Evolutionary conservation across 2,888 invertebrate species (phyloP).

Genomic region (Polydesmus complanatus): DNA sequence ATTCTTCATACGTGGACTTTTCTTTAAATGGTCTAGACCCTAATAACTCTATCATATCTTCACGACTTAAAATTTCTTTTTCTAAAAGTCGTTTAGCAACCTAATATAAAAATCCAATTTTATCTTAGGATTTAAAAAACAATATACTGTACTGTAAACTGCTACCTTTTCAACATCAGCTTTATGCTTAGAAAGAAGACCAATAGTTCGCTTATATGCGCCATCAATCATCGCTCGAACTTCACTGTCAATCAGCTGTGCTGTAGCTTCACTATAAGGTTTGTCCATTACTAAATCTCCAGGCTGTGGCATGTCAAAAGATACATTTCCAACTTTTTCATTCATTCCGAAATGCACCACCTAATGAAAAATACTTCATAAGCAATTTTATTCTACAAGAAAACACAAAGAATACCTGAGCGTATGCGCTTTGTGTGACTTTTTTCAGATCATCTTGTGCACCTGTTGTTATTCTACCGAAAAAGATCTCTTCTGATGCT

Average conservation of each 20-base stretch:
- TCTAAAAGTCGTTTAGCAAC: constrained; percentile 17
- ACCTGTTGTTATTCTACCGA: constrained; percentile 88
- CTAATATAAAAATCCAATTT: constrained; percentile 6
- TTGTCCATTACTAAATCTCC: constrained; percentile 89
- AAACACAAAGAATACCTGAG: constrained; percentile 49
- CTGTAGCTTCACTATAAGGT: constrained; percentile 95
- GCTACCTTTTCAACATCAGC: constrained; percentile 62
- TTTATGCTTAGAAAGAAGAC: constrained; percentile 64
- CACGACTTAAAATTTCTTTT: constrained; percentile 18
- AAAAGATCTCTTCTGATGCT: constrained; percentile 94
- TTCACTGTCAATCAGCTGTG: constrained; percentile 88
- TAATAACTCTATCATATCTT: constrained; percentile 89
- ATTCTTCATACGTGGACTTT: constrained; percentile 98
- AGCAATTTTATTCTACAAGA: background rate
- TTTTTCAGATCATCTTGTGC: constrained; percentile 98
- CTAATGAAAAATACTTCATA: constrained; percentile 29
- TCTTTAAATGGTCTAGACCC: constrained; percentile 93
- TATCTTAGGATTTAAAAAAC: background rate
- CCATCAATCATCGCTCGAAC: constrained; percentile 58
- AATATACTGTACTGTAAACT: background rate
- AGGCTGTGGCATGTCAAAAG: constrained; percentile 84
- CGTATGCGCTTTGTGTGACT: constrained; percentile 94
- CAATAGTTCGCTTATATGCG: constrained; percentile 68
- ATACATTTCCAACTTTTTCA: constrained; percentile 87
- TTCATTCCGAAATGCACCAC: constrained; percentile 98